Evolutionary conservation across 1,140 invertebrate species (phyloP), one percentile per base, ranked within the genome.

Genomic region (Diplogasteroides magnus): DNA sequence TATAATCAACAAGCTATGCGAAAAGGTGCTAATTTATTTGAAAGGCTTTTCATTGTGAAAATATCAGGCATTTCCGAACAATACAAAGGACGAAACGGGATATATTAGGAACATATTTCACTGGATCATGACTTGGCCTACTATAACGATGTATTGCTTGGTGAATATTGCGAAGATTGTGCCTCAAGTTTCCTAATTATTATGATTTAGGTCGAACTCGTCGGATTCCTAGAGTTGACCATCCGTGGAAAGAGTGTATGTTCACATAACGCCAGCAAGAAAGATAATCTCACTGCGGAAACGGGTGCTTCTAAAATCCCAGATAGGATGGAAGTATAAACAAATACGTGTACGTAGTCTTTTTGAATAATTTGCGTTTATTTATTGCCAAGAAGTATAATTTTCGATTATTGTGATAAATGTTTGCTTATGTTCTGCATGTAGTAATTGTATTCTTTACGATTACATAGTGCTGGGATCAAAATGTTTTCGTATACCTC

Each of bases 221-320:
- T 60, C 58, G 75, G 73, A 13, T 77, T 76, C 32, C 61, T 67
- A 6, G 75, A 76, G 61, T 67, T 76, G 1, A 74, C 72, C 2
- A 28, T 76, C 15, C 68, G 76, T 1, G 75, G 76, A n/a, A 76
- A 76, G 58, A 67, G 37, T 26, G 75, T 77, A 27, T 76, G 75
- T 58, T 76, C 66, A 25, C 75, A 76, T 60, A 48, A 31, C 0
- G 71, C 75, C 1, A 76, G 72, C 14, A 76, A 76, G 67, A 76
- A 76, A 57, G 74, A 75, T 23, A 71, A 76, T 31, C 55, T 74
- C 2, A 56, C 73, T 31, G 26, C 62, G n/a, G n/a, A n/a, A n/a
- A n/a, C n/a, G n/a, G n/a, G n/a, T n/a, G n/a, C n/a, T n/a, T n/a
- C n/a, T n/a, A n/a, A n/a, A n/a, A n/a, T n/a, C n/a, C n/a, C n/a